Conservation (phyloP, 2,888 invertebrate genomes). For the Oxystoma pomonae region DNA sequence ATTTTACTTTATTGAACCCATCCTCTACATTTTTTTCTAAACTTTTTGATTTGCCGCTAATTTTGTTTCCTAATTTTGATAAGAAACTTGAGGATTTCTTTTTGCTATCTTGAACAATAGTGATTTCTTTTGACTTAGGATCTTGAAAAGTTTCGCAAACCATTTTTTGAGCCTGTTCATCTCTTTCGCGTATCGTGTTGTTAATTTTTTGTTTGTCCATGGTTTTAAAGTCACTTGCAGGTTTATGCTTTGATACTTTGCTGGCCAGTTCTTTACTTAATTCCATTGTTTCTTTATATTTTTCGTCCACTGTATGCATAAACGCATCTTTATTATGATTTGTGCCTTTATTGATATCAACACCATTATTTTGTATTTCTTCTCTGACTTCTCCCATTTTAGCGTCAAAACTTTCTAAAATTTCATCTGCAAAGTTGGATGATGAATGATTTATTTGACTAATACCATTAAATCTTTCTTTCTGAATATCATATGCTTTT, state of each 20-base stretch:
- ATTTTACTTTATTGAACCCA: not conserved
- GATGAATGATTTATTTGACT: not conserved
- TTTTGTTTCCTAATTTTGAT: conserved; percentile 25
- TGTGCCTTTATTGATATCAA: conserved; percentile 4
- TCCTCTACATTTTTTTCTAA: conserved; percentile 4
- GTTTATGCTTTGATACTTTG: conserved; percentile 21
- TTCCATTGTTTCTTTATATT: conserved; percentile 29
- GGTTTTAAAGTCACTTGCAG: conserved; percentile 16
- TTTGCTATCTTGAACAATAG: conserved; percentile 10
- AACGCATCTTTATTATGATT: conserved; percentile 22
- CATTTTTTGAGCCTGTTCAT: not conserved
- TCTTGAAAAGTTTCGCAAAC: not conserved
- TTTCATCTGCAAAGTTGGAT: conserved; percentile 28
- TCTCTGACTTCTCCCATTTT: conserved; percentile 29
- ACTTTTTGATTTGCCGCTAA: conserved; percentile 23
- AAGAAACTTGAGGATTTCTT: conserved; percentile 27
- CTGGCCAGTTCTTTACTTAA: conserved; percentile 27
- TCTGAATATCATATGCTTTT: not conserved
- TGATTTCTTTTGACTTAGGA: conserved; percentile 3
- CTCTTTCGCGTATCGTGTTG: conserved; percentile 12
- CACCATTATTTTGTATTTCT: conserved; percentile 10
- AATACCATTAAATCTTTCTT: not conserved
- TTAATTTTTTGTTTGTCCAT: conserved; percentile 19
- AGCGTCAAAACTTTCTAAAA: conserved; percentile 30
- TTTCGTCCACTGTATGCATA: conserved; percentile 35